Percentiles rank a stretch among this genome's conserved stretches.
These are phyloP conservation scores for Diabrotica virgifera DNA, from an alignment of 1,140 invertebrate species.

Conservation along the genomic window DNA sequence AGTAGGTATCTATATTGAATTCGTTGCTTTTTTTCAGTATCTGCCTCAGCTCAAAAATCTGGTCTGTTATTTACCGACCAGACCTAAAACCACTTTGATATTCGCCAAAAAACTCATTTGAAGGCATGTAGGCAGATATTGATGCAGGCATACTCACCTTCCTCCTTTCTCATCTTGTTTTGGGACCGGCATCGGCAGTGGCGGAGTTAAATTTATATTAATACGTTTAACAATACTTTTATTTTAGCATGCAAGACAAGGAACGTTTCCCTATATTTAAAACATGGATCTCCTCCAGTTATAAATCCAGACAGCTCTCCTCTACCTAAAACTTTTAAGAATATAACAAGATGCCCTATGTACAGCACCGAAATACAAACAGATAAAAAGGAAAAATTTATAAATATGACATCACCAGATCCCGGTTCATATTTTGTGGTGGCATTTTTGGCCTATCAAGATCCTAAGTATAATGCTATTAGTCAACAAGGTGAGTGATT, in stretches of 20 bases:
- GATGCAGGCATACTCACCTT: too few relatives aligned
- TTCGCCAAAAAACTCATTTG: too few relatives aligned
- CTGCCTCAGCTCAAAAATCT: too few relatives aligned
- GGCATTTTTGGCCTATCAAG: slow-evolving; percentile 70
- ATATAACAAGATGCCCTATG: slow-evolving; percentile 47
- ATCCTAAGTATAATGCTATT: slow-evolving; percentile 66
- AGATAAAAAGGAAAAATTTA: slow-evolving; percentile 51
- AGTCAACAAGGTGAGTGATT: slow-evolving; percentile 64
- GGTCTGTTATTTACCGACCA: too few relatives aligned
- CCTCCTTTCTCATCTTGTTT: too few relatives aligned
- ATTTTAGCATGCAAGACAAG: slow-evolving; percentile 55
- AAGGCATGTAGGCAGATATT: too few relatives aligned
- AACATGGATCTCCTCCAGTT: slow-evolving; percentile 73
- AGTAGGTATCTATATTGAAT: too few relatives aligned
- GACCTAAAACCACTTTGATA: too few relatives aligned
- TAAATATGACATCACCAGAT: slow-evolving; percentile 60
- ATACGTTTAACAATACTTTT: slow-evolving; percentile 38
- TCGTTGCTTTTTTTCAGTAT: too few relatives aligned
- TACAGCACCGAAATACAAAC: slow-evolving; percentile 51
- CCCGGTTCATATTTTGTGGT: slow-evolving; percentile 78
- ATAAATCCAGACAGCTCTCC: slow-evolving; percentile 72
- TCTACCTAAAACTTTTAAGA: slow-evolving; percentile 62
- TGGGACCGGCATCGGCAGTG: too few relatives aligned
- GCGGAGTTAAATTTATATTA: slow-evolving; percentile 25
- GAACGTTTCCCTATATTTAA: slow-evolving; percentile 62